A percentile compares a stretch with the other conserved stretches of the same genome.
Evolutionary conservation across 2,888 invertebrate genomes (phyloP).

Genomic region (Papilio gigon): DNA sequence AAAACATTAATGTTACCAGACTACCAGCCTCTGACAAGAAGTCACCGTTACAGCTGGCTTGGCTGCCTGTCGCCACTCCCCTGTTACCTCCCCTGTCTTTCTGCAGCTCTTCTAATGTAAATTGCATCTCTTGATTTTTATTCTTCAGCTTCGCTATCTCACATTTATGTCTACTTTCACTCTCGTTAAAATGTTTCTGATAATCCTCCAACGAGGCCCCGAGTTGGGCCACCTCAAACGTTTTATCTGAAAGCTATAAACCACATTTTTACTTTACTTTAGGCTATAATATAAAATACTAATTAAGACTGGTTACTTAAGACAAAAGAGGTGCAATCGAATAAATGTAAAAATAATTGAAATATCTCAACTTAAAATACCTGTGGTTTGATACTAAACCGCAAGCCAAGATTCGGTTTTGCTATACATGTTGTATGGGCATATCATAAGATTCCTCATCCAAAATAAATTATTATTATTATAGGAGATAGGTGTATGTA

Average conservation of each 20-base stretch:
- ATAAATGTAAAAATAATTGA: no score
- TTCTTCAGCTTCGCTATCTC: conserved; percentile 83
- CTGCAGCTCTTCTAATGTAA: conserved; percentile 69
- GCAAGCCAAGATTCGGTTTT: no score
- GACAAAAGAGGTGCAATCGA: no score
- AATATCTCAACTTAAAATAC: no score
- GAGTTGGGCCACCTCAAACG: conserved; percentile 86
- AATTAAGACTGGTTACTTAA: no score
- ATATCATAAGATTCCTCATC: no score
- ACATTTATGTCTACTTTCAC: conserved; percentile 83
- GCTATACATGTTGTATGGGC: no score
- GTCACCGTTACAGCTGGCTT: conserved; percentile 78
- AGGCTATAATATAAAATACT: no score
- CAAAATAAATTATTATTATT: no score
- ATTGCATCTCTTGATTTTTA: conserved; percentile 79
- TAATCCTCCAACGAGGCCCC: conserved; percentile 85
- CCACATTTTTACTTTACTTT: neutral
- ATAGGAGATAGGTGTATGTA: no score
- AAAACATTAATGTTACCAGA: conserved; percentile 69
- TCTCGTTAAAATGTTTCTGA: conserved; percentile 85
- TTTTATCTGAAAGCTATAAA: conserved; percentile 88
- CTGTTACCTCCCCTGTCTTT: conserved; percentile 71
- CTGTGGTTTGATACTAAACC: no score
- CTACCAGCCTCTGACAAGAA: conserved; percentile 83
- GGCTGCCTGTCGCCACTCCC: conserved; percentile 69